phyloP scores from a whole-genome alignment of 2,888 invertebrate species.

The Sipha maydis region DNA sequence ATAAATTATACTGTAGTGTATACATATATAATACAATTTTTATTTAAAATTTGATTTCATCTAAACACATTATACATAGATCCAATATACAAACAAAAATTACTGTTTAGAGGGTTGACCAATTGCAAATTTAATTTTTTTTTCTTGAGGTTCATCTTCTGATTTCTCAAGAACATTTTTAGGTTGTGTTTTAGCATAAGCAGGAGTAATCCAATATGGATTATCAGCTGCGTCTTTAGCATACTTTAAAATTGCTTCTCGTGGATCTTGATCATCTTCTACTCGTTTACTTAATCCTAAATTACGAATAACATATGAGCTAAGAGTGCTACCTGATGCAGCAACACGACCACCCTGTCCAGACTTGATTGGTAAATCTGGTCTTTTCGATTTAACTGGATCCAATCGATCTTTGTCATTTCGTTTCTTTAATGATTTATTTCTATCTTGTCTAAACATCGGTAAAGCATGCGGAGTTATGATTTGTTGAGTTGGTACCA shows the following conservation, averaged over 20 bases:
- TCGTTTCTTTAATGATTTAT: constrained; percentile 87
- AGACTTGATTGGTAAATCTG: constrained; percentile 88
- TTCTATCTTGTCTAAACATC: constrained; percentile 90
- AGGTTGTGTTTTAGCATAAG: constrained; percentile 90
- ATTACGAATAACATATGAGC: constrained; percentile 95
- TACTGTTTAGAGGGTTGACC: constrained; percentile 34
- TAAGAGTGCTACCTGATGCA: constrained; percentile 93
- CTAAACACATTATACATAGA: neutral
- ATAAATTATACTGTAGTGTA: constrained; percentile 25
- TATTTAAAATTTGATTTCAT: constrained; percentile 17
- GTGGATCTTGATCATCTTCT: constrained; percentile 89
- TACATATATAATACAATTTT: constrained; percentile 20
- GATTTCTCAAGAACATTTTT: constrained; percentile 75
- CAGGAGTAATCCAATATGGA: constrained; percentile 96
- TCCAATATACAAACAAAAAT: neutral
- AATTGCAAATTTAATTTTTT: constrained; percentile 58
- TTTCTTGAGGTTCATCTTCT: constrained; percentile 49
- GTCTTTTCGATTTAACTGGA: constrained; percentile 83
- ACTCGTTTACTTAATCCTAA: constrained; percentile 91
- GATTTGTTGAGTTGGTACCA: constrained; percentile 89
- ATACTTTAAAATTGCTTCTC: constrained; percentile 92
- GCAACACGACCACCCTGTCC: constrained; percentile 90
- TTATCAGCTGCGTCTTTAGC: constrained; percentile 96
- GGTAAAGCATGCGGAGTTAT: constrained; percentile 97
- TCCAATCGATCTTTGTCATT: constrained; percentile 91